Percentiles rank a stretch among this genome's conserved stretches.
phyloP scores from a whole-genome alignment of 2,113 vertebrate species.

The Erythrolamprus reginae region DNA sequence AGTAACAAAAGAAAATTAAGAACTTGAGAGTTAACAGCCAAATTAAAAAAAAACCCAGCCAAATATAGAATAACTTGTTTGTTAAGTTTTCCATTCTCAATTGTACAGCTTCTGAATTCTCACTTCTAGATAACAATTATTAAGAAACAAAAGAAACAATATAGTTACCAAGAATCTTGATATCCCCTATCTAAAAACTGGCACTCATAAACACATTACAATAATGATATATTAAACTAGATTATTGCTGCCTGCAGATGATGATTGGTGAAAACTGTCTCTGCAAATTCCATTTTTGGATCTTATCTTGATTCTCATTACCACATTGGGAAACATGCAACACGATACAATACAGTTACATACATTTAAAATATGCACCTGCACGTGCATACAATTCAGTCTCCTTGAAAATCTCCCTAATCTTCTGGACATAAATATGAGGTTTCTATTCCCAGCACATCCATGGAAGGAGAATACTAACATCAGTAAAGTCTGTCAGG shows the following conservation, averaged over 20 bases:
- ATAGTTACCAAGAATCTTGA: neutral
- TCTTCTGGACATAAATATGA: neutral
- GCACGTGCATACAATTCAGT: neutral
- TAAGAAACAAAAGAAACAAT: neutral
- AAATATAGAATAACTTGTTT: neutral
- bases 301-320: neutral
- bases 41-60: no score
- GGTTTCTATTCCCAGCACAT: neutral
- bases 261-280: neutral
- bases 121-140: neutral
- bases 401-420: neutral
- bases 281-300: neutral
- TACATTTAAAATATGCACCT: neutral
- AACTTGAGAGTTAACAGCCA: conserved; percentile 5
- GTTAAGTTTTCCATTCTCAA: neutral
- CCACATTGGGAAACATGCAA: no score
- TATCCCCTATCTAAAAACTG: neutral
- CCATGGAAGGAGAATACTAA: neutral
- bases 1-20: neutral
- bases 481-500: neutral
- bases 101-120: neutral
- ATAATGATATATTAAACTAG: neutral
- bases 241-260: neutral
- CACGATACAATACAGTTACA: neutral
- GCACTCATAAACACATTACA: neutral